Evolutionary conservation across 2,888 invertebrate genomes (phyloP).

Genomic region (Tachina lurida): DNA sequence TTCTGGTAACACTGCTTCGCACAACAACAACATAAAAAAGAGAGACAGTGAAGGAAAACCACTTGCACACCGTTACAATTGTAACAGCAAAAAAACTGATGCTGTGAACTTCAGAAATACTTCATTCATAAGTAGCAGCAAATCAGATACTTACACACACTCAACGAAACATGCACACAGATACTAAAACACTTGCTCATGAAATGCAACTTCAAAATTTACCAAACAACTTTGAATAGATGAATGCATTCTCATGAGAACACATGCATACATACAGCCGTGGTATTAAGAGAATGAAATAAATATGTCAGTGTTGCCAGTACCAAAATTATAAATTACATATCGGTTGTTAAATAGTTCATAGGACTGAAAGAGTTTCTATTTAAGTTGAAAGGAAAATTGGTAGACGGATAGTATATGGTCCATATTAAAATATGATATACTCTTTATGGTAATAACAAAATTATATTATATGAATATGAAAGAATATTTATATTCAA

Average conservation of each 20-base stretch:
- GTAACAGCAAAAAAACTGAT: slow-evolving; percentile 47
- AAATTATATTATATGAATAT: too few species aligned
- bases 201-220: slow-evolving; percentile 34
- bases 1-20: too few species aligned
- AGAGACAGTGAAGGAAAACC: slow-evolving; percentile 42
- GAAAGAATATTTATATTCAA: too few species aligned
- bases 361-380: too few species aligned
- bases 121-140: slow-evolving; percentile 67
- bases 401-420: too few species aligned
- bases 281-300: slow-evolving; percentile 9
- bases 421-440: too few species aligned
- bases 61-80: slow-evolving; percentile 44
- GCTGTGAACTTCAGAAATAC: slow-evolving; percentile 71
- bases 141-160: slow-evolving; percentile 44
- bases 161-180: slow-evolving; percentile 13
- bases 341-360: neutral
- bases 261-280: neutral
- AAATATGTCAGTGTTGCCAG: neutral
- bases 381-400: too few species aligned
- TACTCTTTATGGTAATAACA: too few species aligned
- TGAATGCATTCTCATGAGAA: neutral
- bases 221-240: slow-evolving; percentile 12
- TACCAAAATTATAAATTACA: neutral
- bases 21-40: slow-evolving; percentile 50
- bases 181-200: neutral